Base-by-base conservation (phyloP, 2,888 invertebrate species). In the Quadroppia sp. region DNA sequence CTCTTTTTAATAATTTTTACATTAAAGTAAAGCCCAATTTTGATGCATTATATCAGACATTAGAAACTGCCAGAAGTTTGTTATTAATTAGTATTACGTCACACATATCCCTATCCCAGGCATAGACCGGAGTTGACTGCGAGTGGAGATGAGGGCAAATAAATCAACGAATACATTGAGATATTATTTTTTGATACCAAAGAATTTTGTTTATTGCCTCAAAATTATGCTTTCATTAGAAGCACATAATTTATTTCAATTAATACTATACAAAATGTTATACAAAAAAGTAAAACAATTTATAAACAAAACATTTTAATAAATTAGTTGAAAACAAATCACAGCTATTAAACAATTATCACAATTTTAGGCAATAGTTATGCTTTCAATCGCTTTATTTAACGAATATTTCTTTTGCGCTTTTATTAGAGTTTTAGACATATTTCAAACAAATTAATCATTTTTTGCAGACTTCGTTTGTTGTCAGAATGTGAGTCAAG, bases 31-130 rank as follows among this genome's bases (percentile, higher is more conserved):
- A 61, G 32, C 61, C 9, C 61, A 61, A 61, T 61, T 59, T 61
- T 61, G 61, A 61, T 61, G 32, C 32, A 61, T 61, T 61, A n/a
- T n/a, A 61, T 61, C 61, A 11, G 25, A 15, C 61, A 61, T 61
- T 61, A 61, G 15, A 23, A 61, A 61, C 61, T 61, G 61, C 61
- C 61, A 61, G 28, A 32, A 61, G 61, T 13, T 61, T 61, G 32
- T 61, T 32, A 61, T 61, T 61, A 61, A 61, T 61, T 61, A 61
- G 61, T 61, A 61, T 61, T 61, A 61, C 61, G 61, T 61, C 61
- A 61, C 6, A 50, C 50, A 50, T 36, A 36, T 48, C 3, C 48
- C 7, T 13, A 61, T 28, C 30, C 11, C 32, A 61, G 32, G 61
- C 61, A 30, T 61, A 7, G 32, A 28, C 61, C 4, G 30, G 61